A percentile compares a stretch with the other conserved stretches of the same genome.
These are phyloP conservation scores for Panopea generosa DNA, from an alignment of 2,888 invertebrate genomes.

Conservation along the genomic window DNA sequence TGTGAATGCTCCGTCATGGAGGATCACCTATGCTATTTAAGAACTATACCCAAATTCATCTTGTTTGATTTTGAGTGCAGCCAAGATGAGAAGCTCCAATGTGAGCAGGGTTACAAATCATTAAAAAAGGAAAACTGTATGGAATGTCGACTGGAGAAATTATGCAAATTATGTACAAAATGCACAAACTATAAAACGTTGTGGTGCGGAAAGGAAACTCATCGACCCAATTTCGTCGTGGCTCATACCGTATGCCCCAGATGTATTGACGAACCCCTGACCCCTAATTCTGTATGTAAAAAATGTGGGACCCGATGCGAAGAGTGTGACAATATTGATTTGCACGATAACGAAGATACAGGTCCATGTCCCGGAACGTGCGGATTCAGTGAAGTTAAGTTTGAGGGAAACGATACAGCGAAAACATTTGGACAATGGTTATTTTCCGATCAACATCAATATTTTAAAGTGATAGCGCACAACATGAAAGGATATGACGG, in stretches of 20 bases:
- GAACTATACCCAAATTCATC: slow-evolving; percentile 30
- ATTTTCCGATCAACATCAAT: slow-evolving; percentile 32
- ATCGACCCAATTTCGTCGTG: slow-evolving; percentile 45
- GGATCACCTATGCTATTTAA: slow-evolving; percentile 31
- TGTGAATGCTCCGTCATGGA: slow-evolving; percentile 12
- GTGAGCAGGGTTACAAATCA: slow-evolving; percentile 17
- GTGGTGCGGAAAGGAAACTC: slow-evolving; percentile 43
- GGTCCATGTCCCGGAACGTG: slow-evolving; percentile 50
- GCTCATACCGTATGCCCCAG: slow-evolving; percentile 36
- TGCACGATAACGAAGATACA: slow-evolving; percentile 30
- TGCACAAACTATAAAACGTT: slow-evolving; percentile 27
- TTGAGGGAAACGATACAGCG: slow-evolving; percentile 40
- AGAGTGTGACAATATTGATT: slow-evolving; percentile 30
- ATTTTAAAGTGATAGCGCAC: slow-evolving; percentile 46
- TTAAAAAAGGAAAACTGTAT: slow-evolving; percentile 14
- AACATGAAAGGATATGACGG: slow-evolving; percentile 51
- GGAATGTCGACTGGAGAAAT: slow-evolving; percentile 23
- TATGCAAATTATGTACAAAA: slow-evolving; percentile 26
- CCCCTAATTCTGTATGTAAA: slow-evolving; percentile 30
- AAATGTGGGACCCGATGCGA: slow-evolving; percentile 37
- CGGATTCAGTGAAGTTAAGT: slow-evolving; percentile 44
- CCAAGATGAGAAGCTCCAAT: slow-evolving; percentile 24
- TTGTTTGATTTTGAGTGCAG: slow-evolving; percentile 41
- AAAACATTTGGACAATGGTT: slow-evolving; percentile 45
- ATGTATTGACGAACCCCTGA: slow-evolving; percentile 31